Percentiles rank a stretch among this genome's conserved stretches.
phyloP scores from a whole-genome alignment of 2,888 invertebrate species.

The Cancer borealis region DNA sequence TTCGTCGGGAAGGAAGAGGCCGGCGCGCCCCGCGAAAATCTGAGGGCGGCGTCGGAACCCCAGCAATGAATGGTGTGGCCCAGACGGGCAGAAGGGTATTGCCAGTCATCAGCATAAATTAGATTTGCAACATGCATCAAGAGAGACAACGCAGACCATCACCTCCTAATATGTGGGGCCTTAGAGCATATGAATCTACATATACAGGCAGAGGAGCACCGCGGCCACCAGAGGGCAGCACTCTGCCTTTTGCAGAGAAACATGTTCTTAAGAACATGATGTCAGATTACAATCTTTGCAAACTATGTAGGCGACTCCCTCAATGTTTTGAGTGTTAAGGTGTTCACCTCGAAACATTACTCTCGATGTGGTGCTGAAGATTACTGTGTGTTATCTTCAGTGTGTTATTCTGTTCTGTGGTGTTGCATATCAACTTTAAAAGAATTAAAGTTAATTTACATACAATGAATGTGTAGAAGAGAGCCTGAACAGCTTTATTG shows the following conservation, averaged over 20 bases:
- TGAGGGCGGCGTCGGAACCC: neutral
- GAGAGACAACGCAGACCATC: conserved; percentile 53
- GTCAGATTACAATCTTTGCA: neutral
- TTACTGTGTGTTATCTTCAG: neutral
- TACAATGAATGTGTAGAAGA: neutral
- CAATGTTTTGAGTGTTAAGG: neutral
- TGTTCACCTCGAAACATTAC: neutral
- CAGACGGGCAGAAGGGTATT: conserved; percentile 48
- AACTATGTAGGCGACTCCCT: conserved; percentile 9
- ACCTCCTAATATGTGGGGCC: conserved; percentile 49
- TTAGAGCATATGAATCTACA: conserved; percentile 45
- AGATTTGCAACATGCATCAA: conserved; percentile 60
- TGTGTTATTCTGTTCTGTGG: neutral
- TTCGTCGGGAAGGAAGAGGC: neutral
- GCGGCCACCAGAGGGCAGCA: neutral
- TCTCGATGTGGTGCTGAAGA: neutral
- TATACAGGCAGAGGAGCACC: conserved; percentile 28
- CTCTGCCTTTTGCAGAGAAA: neutral
- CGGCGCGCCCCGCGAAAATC: neutral
- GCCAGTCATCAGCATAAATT: conserved; percentile 61
- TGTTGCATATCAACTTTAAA: neutral
- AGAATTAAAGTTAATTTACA: neutral
- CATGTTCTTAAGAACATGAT: conserved; percentile 33
- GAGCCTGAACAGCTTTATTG: conserved; percentile 2
- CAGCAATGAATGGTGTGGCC: conserved; percentile 42